Base-by-base conservation (phyloP, 2,113 vertebrate genomes). In the Amphiprion ocellaris region DNA sequence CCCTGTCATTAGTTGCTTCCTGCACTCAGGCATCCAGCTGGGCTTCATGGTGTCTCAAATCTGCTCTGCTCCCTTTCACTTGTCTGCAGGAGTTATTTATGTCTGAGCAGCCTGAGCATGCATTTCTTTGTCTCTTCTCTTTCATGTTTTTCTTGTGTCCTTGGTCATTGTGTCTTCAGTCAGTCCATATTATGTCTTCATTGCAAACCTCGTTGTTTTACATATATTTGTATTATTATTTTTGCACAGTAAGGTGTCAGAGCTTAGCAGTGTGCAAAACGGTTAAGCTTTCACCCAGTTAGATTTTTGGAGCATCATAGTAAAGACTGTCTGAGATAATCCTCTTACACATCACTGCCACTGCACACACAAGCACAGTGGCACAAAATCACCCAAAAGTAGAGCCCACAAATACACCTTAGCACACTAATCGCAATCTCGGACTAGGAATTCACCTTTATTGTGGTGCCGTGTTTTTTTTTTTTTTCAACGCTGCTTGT, bases 321-420 rank as follows among this genome's bases (percentile, higher is more conserved):
- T 59, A 56, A 69, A 85, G 76, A 59, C 78, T 77, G 63, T 69
- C 23, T 52, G 10, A 68, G 75, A 62, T 92, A 90, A 93, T 91
- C 91, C 87, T 92, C 87, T 91, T 88, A 90, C 11, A 24, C 5
- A 2, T 74, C 74, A 26, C 1, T 79, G 65, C 74, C 50, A 47
- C 62, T 65, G 52, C 71, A 50, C 83, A 69, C 67, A 58, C 76
- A 24, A 50, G 61, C 53, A 41, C 49, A 52, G 23, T 28, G 26
- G 12, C 63, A 58, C 47, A 64, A 61, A 81, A 80, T 47, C 3
- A 9, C 28, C 54, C 55, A 44, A 59, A 85, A 55, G 37, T 26
- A 8, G 52, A 77, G 44, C 60, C 54, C 46, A 46, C 37, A 65
- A 14, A 37, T n/a, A 49, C 50, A 69, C 64, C 52, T 60, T 64